Percentiles rank a stretch among this genome's conserved stretches.
These are phyloP conservation scores for Serilophus lunatus DNA, from an alignment of 2,113 vertebrate genomes.

Conservation along the genomic window DNA sequence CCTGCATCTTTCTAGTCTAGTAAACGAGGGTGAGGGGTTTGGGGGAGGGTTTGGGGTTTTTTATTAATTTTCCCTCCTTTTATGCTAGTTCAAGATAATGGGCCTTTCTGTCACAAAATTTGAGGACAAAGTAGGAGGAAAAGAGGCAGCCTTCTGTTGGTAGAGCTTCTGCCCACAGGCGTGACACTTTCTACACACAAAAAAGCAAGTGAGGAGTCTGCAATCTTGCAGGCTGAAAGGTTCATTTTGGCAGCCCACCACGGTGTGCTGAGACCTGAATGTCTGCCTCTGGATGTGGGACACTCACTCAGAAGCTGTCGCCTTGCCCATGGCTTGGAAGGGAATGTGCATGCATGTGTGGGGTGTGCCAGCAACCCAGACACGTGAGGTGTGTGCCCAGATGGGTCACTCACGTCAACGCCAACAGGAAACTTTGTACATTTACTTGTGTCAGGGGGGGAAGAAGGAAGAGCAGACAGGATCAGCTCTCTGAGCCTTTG, in stretches of 20 bases:
- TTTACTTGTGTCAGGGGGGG: background rate
- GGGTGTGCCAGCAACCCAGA: background rate
- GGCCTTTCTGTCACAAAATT: background rate
- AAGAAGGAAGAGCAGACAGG: background rate
- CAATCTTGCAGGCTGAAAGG: background rate
- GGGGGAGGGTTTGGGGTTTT: too few relatives aligned
- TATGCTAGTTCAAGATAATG: background rate
- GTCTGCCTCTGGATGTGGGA: background rate
- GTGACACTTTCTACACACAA: background rate
- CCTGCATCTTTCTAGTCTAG: background rate
- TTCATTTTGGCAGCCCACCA: background rate
- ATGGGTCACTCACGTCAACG: rapidly evolving
- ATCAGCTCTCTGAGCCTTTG: background rate
- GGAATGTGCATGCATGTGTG: rapidly evolving
- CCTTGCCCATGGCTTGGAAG: background rate
- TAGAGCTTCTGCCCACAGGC: background rate
- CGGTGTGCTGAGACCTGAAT: background rate
- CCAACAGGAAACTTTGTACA: background rate
- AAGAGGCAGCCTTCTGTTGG: background rate
- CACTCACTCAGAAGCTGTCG: background rate
- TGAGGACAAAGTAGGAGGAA: background rate
- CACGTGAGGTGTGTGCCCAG: rapidly evolving
- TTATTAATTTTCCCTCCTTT: background rate
- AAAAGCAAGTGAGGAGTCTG: background rate
- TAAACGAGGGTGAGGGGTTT: rapidly evolving